Evolutionary conservation across 1,140 invertebrate genomes (phyloP).

Genomic region (Phenacoccus solenopsis): DNA sequence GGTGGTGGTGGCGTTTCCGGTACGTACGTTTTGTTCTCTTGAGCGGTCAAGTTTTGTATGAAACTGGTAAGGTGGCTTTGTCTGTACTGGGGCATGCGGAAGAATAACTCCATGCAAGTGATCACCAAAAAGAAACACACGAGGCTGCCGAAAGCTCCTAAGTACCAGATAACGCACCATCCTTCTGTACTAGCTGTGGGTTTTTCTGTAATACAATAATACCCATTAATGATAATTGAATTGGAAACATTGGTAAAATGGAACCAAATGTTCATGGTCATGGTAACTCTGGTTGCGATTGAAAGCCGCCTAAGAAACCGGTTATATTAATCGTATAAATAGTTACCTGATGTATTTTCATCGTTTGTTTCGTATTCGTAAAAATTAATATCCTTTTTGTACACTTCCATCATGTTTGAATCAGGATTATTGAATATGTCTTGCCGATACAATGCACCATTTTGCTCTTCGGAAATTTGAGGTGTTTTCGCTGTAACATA

Average conservation of each 20-base stretch:
- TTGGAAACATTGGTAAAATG: no score
- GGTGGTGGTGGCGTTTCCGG: conserved; percentile 40
- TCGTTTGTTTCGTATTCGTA: background rate
- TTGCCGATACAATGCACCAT: no score
- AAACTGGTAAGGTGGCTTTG: conserved; percentile 30
- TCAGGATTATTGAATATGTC: background rate
- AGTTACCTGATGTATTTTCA: background rate
- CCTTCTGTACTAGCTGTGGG: conserved; percentile 27
- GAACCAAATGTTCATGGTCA: no score
- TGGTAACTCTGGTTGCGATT: background rate
- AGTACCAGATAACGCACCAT: conserved; percentile 46
- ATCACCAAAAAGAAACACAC: conserved; percentile 45
- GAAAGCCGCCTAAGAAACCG: background rate
- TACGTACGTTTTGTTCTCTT: conserved; percentile 23
- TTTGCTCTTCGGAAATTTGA: no score
- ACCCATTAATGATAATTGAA: background rate
- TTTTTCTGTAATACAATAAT: background rate
- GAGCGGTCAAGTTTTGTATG: conserved; percentile 4
- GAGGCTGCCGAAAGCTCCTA: conserved; percentile 44
- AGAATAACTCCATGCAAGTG: conserved; percentile 47
- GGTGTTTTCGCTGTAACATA: no score
- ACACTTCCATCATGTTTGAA: background rate
- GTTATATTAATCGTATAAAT: no score
- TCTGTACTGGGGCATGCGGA: conserved; percentile 30
- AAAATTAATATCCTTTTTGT: background rate